Conservation (phyloP, 2,113 vertebrate species). For the Pedionomus torquatus region DNA sequence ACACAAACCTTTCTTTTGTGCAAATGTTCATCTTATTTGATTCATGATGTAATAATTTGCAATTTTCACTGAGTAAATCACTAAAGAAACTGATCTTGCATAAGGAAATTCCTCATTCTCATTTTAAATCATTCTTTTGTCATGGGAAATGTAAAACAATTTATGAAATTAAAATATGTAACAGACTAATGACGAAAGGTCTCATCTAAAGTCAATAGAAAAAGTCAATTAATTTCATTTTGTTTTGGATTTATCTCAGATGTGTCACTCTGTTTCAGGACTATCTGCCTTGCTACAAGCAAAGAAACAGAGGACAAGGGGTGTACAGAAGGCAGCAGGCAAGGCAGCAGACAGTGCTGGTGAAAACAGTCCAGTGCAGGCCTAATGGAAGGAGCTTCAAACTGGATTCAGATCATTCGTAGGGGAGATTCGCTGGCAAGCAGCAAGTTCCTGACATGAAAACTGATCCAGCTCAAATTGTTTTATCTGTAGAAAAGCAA, state of each 20-base stretch:
- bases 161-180: slow-evolving; percentile 11
- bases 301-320: neutral
- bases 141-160: slow-evolving; percentile 19
- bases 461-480: neutral
- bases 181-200: neutral
- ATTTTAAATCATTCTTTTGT: neutral
- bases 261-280: neutral
- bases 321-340: neutral
- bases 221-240: neutral
- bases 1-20: neutral
- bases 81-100: neutral
- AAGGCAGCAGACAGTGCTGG: neutral
- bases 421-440: neutral
- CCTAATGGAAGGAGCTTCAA: neutral
- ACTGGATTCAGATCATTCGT: neutral
- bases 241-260: neutral
- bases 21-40: neutral
- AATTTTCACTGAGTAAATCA: neutral
- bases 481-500: neutral
- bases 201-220: neutral
- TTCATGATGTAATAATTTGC: neutral
- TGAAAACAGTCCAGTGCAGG: neutral
- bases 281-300: neutral
- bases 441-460: neutral
- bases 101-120: neutral